These are phyloP conservation scores for Barypeithes pellucidus DNA, from an alignment of 2,888 invertebrate species.

Conservation along the genomic window DNA sequence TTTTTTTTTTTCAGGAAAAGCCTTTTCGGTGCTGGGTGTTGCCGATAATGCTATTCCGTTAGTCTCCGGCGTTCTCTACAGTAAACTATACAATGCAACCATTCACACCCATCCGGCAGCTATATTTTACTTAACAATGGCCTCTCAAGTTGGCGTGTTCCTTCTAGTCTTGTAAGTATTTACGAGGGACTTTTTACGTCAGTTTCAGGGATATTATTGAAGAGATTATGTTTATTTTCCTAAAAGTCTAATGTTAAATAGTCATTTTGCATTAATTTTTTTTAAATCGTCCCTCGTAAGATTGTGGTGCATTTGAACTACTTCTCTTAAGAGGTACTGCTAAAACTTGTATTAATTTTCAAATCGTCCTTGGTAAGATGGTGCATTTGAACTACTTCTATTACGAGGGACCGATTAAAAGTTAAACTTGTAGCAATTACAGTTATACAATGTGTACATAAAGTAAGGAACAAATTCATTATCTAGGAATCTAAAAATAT, in stretches of 20 bases:
- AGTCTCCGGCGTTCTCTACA: slow-evolving; percentile 82
- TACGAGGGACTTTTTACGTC: not conserved
- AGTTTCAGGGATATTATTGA: too few species aligned
- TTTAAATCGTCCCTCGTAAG: slow-evolving; percentile 2
- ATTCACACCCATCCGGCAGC: slow-evolving; percentile 75
- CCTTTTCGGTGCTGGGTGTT: slow-evolving; percentile 84
- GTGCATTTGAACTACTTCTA: not conserved
- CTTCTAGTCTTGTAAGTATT: slow-evolving; percentile 78
- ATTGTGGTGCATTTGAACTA: not conserved
- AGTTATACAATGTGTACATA: too few species aligned
- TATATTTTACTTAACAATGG: slow-evolving; percentile 83
- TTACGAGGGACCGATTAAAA: not conserved
- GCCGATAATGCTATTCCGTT: slow-evolving; percentile 87
- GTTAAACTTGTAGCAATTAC: too few species aligned
- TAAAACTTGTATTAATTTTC: too few species aligned
- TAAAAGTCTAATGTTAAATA: too few species aligned
- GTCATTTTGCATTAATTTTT: slow-evolving; percentile 4
- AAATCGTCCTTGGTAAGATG: not conserved
- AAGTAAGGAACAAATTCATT: too few species aligned
- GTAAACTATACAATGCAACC: slow-evolving; percentile 82
- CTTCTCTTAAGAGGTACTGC: not conserved
- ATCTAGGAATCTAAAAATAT: too few species aligned
- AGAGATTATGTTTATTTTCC: too few species aligned
- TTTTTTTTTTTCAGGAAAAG: slow-evolving; percentile 75
- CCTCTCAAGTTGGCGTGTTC: slow-evolving; percentile 80